Conservation (phyloP, 92 coral and sea anemone species). For the Ricordea florida region DNA sequence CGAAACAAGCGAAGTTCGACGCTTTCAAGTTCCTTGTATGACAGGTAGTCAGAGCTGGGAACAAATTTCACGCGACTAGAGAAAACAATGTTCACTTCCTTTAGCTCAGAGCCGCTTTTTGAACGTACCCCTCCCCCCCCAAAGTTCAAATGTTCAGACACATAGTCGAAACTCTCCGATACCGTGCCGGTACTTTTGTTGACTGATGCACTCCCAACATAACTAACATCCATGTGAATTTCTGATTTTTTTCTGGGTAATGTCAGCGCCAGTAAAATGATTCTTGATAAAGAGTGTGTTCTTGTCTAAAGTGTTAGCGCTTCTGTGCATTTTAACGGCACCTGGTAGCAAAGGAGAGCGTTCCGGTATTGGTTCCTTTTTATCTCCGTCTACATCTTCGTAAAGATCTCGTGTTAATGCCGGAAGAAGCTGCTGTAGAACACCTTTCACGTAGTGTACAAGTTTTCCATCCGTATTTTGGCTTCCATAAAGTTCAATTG, state of each 20-base stretch:
- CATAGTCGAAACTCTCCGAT: slow-evolving; percentile 3
- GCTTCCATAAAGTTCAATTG: slow-evolving; percentile 18
- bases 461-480: slow-evolving; percentile 4
- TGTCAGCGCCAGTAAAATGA: too few relatives aligned
- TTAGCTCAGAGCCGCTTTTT: slow-evolving; percentile 31
- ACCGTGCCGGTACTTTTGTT: slow-evolving; percentile 43
- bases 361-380: slow-evolving; percentile 5
- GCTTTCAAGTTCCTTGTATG: too few relatives aligned
- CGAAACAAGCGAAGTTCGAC: too few relatives aligned
- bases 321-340: slow-evolving; percentile 39
- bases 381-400: slow-evolving; percentile 41
- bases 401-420: slow-evolving; percentile 38
- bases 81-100: slow-evolving; percentile 11
- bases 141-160: slow-evolving; percentile 31
- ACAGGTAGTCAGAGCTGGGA: too few relatives aligned
- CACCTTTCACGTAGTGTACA: slow-evolving; percentile 17
- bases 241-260: neutral
- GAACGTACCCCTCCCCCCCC: slow-evolving; percentile 26
- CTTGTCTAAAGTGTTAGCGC: slow-evolving; percentile 11
- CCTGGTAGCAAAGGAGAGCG: slow-evolving; percentile 28
- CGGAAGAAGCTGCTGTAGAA: slow-evolving; percentile 40
- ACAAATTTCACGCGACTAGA: too few relatives aligned
- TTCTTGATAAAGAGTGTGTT: slow-evolving; percentile 16
- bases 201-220: neutral
- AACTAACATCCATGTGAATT: slow-evolving; percentile 15